Conservation (phyloP, 2,797 vertebrate genomes). For the Chaunax sp. region DNA sequence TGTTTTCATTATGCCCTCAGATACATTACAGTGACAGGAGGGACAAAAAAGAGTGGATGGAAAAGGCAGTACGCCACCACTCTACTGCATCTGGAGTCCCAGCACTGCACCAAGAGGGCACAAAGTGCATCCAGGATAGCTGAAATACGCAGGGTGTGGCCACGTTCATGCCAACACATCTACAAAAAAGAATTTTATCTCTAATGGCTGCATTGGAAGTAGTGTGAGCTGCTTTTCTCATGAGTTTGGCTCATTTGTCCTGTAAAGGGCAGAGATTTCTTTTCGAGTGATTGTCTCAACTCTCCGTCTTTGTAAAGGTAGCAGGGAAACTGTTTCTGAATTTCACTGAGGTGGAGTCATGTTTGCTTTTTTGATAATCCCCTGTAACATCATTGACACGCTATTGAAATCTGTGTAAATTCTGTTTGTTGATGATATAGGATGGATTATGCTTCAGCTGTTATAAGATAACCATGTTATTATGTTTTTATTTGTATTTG, state of each 20-base stretch:
- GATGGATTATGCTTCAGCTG: background rate
- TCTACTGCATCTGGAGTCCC: conserved; percentile 30
- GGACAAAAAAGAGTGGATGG: conserved; percentile 36
- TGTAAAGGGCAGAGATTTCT: conserved; percentile 61
- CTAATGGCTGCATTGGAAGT: conserved; percentile 13
- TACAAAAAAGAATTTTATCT: conserved; percentile 30
- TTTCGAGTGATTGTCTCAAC: conserved; percentile 50
- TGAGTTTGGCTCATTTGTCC: conserved; percentile 39
- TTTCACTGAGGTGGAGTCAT: conserved; percentile 4
- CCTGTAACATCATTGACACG: background rate
- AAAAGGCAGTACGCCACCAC: conserved; percentile 45
- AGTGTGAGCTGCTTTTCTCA: conserved; percentile 9
- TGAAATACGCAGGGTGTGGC: conserved; percentile 12
- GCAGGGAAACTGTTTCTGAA: conserved; percentile 9
- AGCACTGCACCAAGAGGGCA: conserved; percentile 23
- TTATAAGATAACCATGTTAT: background rate
- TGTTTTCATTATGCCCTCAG: conserved; percentile 77
- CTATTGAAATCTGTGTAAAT: too few species aligned
- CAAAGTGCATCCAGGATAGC: conserved; percentile 3
- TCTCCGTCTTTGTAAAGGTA: conserved; percentile 36
- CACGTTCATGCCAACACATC: conserved; percentile 31
- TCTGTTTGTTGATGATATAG: conserved; percentile 14
- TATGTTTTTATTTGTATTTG: background rate
- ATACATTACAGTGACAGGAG: conserved; percentile 45
- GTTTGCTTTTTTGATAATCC: background rate